These are phyloP conservation scores for Lepilemur ruficaudatus DNA, from an alignment of 2,797 vertebrate genomes.

Conservation along the genomic window DNA sequence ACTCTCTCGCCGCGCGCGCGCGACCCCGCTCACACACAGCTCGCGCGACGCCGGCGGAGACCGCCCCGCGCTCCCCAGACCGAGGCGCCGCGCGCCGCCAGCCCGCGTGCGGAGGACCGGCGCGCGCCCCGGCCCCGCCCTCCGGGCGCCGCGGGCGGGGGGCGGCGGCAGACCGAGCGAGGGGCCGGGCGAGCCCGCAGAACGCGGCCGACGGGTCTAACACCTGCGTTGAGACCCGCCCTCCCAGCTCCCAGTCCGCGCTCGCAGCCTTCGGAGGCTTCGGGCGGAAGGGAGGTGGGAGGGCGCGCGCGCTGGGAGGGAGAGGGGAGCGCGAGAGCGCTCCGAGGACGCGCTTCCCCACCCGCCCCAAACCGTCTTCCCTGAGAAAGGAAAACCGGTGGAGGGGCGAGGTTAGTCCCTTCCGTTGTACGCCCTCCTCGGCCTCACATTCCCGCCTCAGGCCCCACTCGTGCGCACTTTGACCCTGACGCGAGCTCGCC, in stretches of 20 bases:
- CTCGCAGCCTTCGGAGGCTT: not conserved
- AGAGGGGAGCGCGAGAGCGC: not conserved
- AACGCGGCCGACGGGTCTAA: not conserved
- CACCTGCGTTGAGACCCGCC: slow-evolving; percentile 33
- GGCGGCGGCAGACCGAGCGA: not conserved
- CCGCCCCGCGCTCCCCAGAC: not conserved
- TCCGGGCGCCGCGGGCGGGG: not conserved
- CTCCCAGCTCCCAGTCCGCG: not conserved
- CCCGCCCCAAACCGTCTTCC: slow-evolving; percentile 59
- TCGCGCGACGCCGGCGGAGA: slow-evolving; percentile 39
- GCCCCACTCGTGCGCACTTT: rapidly evolving
- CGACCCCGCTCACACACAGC: slow-evolving; percentile 29
- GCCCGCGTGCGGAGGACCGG: not conserved
- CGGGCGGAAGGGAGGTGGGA: not conserved
- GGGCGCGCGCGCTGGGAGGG: not conserved
- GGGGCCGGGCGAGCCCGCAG: not conserved
- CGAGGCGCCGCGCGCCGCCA: not conserved
- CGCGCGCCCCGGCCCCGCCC: slow-evolving; percentile 58
- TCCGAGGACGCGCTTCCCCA: slow-evolving; percentile 55
- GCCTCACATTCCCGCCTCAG: not conserved
- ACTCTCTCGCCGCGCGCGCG: not conserved
- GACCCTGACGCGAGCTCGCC: not conserved
- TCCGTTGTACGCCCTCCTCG: not conserved
- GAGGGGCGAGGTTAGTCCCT: not conserved
- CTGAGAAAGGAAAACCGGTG: not conserved